Percentiles rank a stretch among this genome's conserved stretches.
Conservation (phyloP, 2,113 vertebrate species). For the Saiga tatarica region DNA sequence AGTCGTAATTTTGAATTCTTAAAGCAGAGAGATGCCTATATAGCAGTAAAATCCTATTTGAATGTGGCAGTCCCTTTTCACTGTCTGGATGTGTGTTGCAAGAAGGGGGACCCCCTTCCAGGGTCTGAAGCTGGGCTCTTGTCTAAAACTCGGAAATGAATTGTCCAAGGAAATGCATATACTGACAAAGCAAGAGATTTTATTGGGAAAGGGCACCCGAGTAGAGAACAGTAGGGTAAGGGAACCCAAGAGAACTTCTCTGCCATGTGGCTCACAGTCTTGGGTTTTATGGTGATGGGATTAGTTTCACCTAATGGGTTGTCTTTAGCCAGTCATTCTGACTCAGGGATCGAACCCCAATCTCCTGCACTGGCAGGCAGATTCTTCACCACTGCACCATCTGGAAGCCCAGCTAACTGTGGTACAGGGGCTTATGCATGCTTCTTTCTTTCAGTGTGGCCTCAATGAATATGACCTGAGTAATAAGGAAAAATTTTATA, state of each 20-base stretch:
- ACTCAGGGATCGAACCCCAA: background rate
- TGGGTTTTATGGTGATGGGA: background rate
- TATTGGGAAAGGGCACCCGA: background rate
- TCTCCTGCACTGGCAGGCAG: background rate
- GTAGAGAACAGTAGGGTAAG: background rate
- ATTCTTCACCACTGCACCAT: background rate
- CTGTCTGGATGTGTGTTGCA: background rate
- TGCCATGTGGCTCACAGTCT: background rate
- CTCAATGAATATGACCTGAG: background rate
- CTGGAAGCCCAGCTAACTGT: background rate
- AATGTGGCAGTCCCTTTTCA: background rate
- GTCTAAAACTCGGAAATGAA: background rate
- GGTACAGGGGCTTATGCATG: background rate
- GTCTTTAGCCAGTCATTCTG: background rate
- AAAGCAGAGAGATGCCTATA: constrained; percentile 21
- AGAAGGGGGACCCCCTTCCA: background rate
- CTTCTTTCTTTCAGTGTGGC: background rate
- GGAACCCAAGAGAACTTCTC: background rate
- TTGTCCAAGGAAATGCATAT: background rate
- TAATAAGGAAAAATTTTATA: background rate
- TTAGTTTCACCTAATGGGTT: background rate
- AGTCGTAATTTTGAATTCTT: constrained; percentile 38
- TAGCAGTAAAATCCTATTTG: background rate
- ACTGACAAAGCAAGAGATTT: background rate
- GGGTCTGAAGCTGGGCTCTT: background rate